Evolutionary conservation across 1,140 invertebrate species (phyloP), one percentile per base, ranked within the genome.

Genomic region (Drosophila guanche): DNA sequence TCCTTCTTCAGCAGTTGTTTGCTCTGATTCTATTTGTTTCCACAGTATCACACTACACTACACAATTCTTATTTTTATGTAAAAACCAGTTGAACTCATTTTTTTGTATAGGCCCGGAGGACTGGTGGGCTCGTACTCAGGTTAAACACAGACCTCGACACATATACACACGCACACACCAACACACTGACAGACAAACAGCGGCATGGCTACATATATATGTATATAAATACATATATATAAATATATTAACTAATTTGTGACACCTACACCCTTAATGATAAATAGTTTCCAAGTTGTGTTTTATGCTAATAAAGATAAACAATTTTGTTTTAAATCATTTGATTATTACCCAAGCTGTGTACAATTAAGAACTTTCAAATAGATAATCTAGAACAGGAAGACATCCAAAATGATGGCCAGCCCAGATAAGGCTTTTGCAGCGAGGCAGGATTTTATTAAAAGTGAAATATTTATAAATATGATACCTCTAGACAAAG

Each of bases 241-340:
- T 41, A 55, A 12, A 43, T 22, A 43, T 84, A 79, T 62, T 65
- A 50, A 57, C 48, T 76, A 72, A 85, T 76, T 84, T 70, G 29
- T 76, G 76, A 55, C 16, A 20, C 16, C 48, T 59, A 60, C 45
- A 22, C 29, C 52, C 53, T 63, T 58, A 59, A 60, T 73, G 56
- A 76, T 58, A 61, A 59, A 80, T 45, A 84, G 68, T 79, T 83
- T 79, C 47, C 51, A 79, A 73, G 80, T 86, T 85, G 81, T 76
- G 80, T 86, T 85, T 81, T 77, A 86, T 74, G 57, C 45, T 47
- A 61, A 74, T 75, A 85, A 85, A 74, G 53, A 52, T 48, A 62
- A 66, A 65, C 60, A 37, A 72, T 69, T 77, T 76, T 80, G 76
- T 72, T 86, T 86, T 85, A 20, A 20, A 20, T 20, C 16, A 20